Evolutionary conservation across 2,113 vertebrate genomes (phyloP).

Genomic region (Eublepharis macularius): DNA sequence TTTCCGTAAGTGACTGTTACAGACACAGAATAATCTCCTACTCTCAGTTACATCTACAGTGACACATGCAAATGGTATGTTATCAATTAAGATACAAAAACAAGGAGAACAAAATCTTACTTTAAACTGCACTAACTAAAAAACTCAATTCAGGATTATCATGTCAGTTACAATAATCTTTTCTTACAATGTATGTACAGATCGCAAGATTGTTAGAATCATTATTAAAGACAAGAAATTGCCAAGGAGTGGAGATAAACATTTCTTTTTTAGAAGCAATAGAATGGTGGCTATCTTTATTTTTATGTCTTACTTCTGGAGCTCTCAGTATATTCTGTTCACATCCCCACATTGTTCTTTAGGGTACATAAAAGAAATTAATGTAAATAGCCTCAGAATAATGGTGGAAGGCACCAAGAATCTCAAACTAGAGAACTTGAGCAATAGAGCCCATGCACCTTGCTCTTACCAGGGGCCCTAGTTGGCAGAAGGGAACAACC

Average conservation of each 20-base stretch:
- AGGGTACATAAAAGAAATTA: background rate
- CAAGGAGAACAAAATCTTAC: conserved; percentile 10
- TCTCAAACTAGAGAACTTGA: no score
- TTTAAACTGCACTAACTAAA: conserved; percentile 13
- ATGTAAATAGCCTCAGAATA: background rate
- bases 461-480: background rate
- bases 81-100: conserved; percentile 17
- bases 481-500: background rate
- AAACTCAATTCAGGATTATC: background rate
- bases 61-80: conserved; percentile 37
- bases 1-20: conserved; percentile 52
- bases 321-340: background rate
- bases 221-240: background rate
- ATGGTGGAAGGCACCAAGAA: no score
- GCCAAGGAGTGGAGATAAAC: background rate
- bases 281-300: background rate
- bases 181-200: background rate
- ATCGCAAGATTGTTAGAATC: background rate
- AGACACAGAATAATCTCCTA: conserved; percentile 48
- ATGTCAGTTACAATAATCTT: background rate
- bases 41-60: conserved; percentile 29
- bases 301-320: background rate
- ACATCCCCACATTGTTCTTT: background rate
- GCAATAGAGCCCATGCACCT: background rate
- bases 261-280: background rate